Evolutionary conservation across 2,113 vertebrate genomes (phyloP), one percentile per base, ranked within the genome.

Genomic region (Rhinoptilus africanus): DNA sequence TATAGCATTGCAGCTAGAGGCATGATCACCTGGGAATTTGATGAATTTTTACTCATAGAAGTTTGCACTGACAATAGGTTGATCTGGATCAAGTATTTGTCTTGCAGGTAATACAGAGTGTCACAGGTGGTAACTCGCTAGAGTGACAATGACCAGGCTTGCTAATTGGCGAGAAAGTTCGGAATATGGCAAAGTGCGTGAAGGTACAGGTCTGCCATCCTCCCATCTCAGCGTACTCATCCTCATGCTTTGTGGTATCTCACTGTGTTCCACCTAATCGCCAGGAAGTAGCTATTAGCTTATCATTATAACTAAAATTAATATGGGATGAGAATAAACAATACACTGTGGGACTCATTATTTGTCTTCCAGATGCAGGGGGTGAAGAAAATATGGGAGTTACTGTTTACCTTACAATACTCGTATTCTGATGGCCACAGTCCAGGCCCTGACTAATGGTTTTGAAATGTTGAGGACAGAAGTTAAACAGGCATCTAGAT

Each of bases 401-500:
- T 96, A 96, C 88, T 94, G 91, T 96, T 90, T 95, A 95, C 96
- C 96, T 98, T 96, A 83, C 94, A 97, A 91, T 95, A 83, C 89
- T 97, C 5, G 8, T 96, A 89, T 96, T 97, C 96, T 89, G 76
- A 97, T 98, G 98, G 98, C 97, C 80, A 57, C 32, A 43, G 64
- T 97, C 98, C 98, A 98, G 97, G 91, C 59, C 87, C 96, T 98
- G 98, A 98, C 97, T 98, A 98, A 98, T 96, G 89, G 88, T 92
- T 98, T 97, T 97, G 97, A 98, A 98, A 98, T 97, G 97, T 67
- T 95, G 97, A 98, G 91, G 95, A 98, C 94, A 97, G 98, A 98
- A 98, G 96, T 98, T 98, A 98, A 98, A 97, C 98, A 98, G 97
- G 88, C 97, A 96, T 97, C 93, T 97, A 97, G 92, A 95, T 96